Conservation (phyloP, 1,140 invertebrate genomes). For the Tenebrio molitor region DNA sequence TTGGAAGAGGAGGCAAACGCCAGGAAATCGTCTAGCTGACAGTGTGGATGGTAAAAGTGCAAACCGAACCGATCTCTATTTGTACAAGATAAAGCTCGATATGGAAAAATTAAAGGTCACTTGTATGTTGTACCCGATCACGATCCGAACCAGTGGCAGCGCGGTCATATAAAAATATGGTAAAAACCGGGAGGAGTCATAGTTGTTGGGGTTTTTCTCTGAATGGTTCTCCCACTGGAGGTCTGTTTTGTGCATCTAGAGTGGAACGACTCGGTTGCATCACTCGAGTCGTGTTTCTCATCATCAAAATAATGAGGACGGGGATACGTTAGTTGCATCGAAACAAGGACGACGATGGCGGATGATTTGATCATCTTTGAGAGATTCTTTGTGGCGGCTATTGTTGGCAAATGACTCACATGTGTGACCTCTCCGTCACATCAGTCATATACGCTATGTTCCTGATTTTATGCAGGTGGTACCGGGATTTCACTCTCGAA, state of each 20-base stretch:
- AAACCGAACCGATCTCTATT: background rate
- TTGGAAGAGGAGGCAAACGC: background rate
- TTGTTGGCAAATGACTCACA: background rate
- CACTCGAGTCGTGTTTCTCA: constrained; percentile 10
- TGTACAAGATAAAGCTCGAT: background rate
- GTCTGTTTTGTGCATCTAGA: constrained; percentile 37
- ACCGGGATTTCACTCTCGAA: too few relatives aligned
- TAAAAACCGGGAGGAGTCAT: background rate
- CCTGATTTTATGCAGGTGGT: too few relatives aligned
- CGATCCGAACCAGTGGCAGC: background rate
- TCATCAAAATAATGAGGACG: background rate
- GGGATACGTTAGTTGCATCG: background rate
- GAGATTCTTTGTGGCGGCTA: background rate
- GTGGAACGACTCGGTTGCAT: constrained; percentile 17
- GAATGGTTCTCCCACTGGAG: background rate
- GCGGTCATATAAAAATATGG: background rate
- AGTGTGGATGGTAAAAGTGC: background rate
- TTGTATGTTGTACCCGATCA: background rate
- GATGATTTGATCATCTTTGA: too few relatives aligned
- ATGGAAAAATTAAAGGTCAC: background rate
- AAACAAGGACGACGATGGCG: too few relatives aligned
- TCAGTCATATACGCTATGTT: background rate
- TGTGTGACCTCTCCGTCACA: background rate
- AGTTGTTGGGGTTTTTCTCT: background rate
- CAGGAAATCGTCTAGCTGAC: background rate